phyloP scores from a whole-genome alignment of 2,888 invertebrate genomes.

The Hetaerina titia region DNA sequence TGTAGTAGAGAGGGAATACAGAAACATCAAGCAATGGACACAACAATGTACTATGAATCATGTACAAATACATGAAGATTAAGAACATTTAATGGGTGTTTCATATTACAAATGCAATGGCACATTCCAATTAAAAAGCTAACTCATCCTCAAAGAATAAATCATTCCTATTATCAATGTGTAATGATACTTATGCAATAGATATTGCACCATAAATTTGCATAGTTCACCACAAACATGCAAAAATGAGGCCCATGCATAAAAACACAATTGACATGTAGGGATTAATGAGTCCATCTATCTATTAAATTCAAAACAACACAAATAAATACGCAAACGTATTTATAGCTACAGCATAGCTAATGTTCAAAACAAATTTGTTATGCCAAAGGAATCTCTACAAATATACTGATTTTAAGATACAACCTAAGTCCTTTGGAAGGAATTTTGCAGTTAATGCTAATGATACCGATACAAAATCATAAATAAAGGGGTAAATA shows the following conservation, averaged over 20 bases:
- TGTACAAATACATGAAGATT: not conserved
- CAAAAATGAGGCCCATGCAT: not conserved
- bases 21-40: not conserved
- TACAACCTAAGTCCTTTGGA: not conserved
- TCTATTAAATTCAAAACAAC: not conserved
- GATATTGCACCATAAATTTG: not conserved
- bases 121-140: not conserved
- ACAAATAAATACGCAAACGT: not conserved
- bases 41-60: not conserved
- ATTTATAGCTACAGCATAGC: not conserved
- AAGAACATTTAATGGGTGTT: not conserved
- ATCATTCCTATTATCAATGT: not conserved
- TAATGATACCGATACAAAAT: not conserved
- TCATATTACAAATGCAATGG: not conserved
- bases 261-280: constrained; percentile 34
- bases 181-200: not conserved
- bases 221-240: not conserved
- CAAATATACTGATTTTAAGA: not conserved
- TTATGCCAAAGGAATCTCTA: not conserved
- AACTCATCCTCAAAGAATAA: not conserved
- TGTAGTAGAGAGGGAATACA: not conserved
- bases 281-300: not conserved
- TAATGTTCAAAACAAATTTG: not conserved
- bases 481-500: not conserved
- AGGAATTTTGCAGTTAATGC: not conserved